Evolutionary conservation across 2,888 invertebrate genomes (phyloP).

Genomic region (Scaptomyza polygonia): DNA sequence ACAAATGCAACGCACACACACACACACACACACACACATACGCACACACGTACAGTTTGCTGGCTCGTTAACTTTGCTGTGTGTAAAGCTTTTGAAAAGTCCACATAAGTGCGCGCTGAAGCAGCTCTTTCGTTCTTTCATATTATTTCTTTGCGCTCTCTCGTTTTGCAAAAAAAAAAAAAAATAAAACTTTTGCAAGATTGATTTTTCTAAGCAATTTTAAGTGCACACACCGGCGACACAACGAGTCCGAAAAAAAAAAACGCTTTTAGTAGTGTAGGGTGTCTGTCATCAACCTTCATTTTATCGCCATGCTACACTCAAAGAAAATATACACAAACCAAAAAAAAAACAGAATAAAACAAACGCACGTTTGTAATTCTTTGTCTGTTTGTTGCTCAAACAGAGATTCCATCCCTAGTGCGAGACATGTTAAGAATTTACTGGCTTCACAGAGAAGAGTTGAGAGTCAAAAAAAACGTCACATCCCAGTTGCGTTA

Average conservation of each 20-base stretch:
- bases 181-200: slow-evolving; percentile 77
- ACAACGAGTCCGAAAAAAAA: neutral
- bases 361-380: slow-evolving; percentile 12
- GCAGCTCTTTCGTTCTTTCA: slow-evolving; percentile 28
- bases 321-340: too few relatives aligned
- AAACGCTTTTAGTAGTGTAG: neutral
- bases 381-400: neutral
- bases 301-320: neutral
- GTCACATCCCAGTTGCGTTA: neutral
- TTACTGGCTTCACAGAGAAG: slow-evolving; percentile 9
- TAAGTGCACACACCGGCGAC: slow-evolving; percentile 62
- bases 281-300: neutral
- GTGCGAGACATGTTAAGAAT: slow-evolving; percentile 42
- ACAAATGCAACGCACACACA: slow-evolving; percentile 26
- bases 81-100: slow-evolving; percentile 41
- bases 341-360: too few relatives aligned
- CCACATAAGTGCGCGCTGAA: slow-evolving; percentile 57
- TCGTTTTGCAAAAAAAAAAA: too few relatives aligned
- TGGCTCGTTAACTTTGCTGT: slow-evolving; percentile 51
- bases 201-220: slow-evolving; percentile 80
- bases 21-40: slow-evolving; percentile 10
- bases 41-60: slow-evolving; percentile 31
- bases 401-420: neutral
- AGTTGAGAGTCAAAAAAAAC: slow-evolving; percentile 4
- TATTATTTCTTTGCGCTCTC: neutral